Evolutionary conservation across 2,797 vertebrate genomes (phyloP).

Genomic region (Mormyrus hasselquistii): DNA sequence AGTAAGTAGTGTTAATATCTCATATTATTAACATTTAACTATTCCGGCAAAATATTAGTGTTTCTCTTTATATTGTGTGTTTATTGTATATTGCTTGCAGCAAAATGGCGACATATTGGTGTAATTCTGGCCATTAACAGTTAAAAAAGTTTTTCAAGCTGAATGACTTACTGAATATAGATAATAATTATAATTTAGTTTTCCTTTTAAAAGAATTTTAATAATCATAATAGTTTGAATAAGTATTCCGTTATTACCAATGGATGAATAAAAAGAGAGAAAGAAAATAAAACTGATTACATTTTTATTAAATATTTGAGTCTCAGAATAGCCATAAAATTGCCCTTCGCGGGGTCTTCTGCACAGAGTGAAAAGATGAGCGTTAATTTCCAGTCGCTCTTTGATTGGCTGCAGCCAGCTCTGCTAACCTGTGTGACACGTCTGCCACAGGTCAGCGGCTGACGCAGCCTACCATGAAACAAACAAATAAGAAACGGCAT

Average conservation of each 20-base stretch:
- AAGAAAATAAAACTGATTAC: conserved; percentile 36
- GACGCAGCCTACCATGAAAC: conserved; percentile 93
- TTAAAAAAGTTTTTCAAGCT: background rate
- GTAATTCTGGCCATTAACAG: background rate
- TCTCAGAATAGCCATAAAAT: conserved; percentile 64
- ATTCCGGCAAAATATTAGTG: background rate
- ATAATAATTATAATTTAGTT: background rate
- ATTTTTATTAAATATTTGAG: conserved; percentile 41
- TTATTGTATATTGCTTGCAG: background rate
- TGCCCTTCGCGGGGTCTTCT: conserved; percentile 65
- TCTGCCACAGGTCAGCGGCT: conserved; percentile 92
- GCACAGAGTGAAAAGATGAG: conserved; percentile 79
- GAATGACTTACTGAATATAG: background rate
- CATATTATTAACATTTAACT: background rate
- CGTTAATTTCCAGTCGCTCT: conserved; percentile 86
- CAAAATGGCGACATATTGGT: background rate
- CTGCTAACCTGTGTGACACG: conserved; percentile 71
- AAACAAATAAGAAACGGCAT: conserved; percentile 99
- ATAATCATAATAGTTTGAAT: conserved; percentile 3
- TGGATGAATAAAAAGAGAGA: background rate
- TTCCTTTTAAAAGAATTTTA: background rate
- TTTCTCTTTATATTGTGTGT: background rate
- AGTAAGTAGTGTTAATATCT: background rate
- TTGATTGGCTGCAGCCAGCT: conserved; percentile 87
- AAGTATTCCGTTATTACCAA: background rate